These are phyloP conservation scores for Polyommatus icarus DNA, from an alignment of 2,888 invertebrate species.

Conservation along the genomic window DNA sequence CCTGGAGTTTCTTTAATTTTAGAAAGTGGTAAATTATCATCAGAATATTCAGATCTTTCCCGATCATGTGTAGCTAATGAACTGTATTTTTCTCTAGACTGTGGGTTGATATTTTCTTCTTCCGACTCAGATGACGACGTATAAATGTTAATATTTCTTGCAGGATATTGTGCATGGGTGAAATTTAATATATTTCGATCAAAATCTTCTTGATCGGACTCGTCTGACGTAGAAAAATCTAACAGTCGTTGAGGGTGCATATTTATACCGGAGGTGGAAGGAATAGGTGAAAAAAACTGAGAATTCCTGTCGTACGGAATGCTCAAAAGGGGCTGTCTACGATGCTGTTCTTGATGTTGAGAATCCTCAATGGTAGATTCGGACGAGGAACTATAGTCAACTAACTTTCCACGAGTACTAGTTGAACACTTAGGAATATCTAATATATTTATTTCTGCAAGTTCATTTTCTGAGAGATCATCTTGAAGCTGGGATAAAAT, in stretches of 20 bases:
- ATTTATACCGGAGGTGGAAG: not conserved
- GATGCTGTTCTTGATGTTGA: slow-evolving; percentile 1
- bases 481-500: slow-evolving; percentile 1
- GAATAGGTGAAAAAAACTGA: not conserved
- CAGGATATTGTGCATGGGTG: slow-evolving; percentile 6
- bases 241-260: not conserved
- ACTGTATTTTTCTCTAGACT: slow-evolving; percentile 12
- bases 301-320: slow-evolving; percentile 1
- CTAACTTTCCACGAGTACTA: slow-evolving; percentile 1
- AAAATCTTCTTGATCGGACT: not conserved
- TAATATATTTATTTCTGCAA: slow-evolving; percentile 1
- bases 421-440: slow-evolving; percentile 1
- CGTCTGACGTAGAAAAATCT: not conserved
- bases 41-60: slow-evolving; percentile 22
- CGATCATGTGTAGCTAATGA: slow-evolving; percentile 11
- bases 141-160: slow-evolving; percentile 17
- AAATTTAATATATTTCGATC: slow-evolving; percentile 1
- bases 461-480: not conserved
- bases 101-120: slow-evolving; percentile 19
- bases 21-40: slow-evolving; percentile 23
- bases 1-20: not conserved
- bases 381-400: slow-evolving; percentile 1
- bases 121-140: slow-evolving; percentile 14
- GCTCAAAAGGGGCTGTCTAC: slow-evolving; percentile 1
- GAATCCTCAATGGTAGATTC: slow-evolving; percentile 1